phyloP scores from a whole-genome alignment of 2,888 invertebrate genomes.

The Reticulitermes lucifugus region DNA sequence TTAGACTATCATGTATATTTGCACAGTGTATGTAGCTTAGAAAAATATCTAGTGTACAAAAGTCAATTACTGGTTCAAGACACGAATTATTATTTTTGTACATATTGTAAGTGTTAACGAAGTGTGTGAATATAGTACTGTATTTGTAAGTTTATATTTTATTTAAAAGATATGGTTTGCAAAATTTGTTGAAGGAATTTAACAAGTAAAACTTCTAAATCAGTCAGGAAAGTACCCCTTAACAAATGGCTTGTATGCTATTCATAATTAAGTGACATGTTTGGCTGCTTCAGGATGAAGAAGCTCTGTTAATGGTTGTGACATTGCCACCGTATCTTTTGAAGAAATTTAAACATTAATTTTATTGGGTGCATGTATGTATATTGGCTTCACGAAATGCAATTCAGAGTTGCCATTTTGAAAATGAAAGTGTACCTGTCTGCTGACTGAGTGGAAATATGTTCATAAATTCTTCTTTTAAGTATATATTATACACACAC shows the following conservation, averaged over 20 bases:
- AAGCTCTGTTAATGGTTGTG: slow-evolving; percentile 50
- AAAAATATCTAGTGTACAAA: slow-evolving; percentile 63
- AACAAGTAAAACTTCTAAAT: slow-evolving; percentile 30
- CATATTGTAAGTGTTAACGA: slow-evolving; percentile 63
- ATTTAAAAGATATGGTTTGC: slow-evolving; percentile 52
- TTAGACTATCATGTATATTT: slow-evolving; percentile 56
- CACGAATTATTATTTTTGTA: slow-evolving; percentile 69
- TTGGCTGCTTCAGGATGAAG: slow-evolving; percentile 23
- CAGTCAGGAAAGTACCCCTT: slow-evolving; percentile 28
- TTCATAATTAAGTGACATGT: slow-evolving; percentile 34
- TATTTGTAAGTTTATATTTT: slow-evolving; percentile 52
- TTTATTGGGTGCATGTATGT: slow-evolving; percentile 20
- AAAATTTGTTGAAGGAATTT: slow-evolving; percentile 42
- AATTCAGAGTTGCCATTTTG: slow-evolving; percentile 12
- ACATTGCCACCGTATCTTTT: slow-evolving; percentile 52
- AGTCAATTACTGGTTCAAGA: slow-evolving; percentile 67
- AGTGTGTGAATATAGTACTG: slow-evolving; percentile 47
- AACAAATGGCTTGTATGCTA: slow-evolving; percentile 48
- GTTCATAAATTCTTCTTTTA: slow-evolving; percentile 25
- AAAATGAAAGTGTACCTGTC: slow-evolving; percentile 34
- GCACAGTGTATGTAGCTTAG: slow-evolving; percentile 56
- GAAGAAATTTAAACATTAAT: slow-evolving; percentile 49
- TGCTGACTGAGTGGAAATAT: slow-evolving; percentile 21
- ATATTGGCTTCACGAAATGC: slow-evolving; percentile 26
- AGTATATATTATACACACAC: slow-evolving; percentile 14